These are phyloP conservation scores for Argentina silus DNA, from an alignment of 2,797 vertebrate species.

Conservation along the genomic window DNA sequence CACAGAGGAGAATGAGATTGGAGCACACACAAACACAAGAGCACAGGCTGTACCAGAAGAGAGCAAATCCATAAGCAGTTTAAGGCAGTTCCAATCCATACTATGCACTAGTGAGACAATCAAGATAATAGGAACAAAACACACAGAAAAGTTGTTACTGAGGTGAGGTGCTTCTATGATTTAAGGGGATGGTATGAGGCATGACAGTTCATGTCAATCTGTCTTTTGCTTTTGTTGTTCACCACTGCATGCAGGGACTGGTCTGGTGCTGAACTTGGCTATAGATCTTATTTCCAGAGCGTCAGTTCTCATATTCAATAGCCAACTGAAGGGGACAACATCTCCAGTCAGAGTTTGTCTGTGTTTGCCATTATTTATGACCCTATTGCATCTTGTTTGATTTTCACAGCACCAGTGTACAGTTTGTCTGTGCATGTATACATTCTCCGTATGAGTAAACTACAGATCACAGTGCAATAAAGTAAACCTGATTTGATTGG, in stretches of 20 bases:
- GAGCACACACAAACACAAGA: background rate
- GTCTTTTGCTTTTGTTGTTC: too few relatives aligned
- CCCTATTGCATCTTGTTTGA: background rate
- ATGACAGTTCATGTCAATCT: too few relatives aligned
- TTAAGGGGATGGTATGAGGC: too few relatives aligned
- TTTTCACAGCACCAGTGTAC: background rate
- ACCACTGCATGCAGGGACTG: too few relatives aligned
- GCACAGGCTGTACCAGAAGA: background rate
- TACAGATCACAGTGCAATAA: background rate
- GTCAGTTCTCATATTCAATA: too few relatives aligned
- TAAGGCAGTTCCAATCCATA: background rate
- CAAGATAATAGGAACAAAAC: background rate
- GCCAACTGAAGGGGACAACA: too few relatives aligned
- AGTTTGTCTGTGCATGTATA: background rate
- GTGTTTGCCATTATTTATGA: background rate
- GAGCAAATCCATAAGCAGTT: background rate
- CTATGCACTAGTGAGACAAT: background rate
- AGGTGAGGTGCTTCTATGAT: too few relatives aligned
- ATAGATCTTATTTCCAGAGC: too few relatives aligned
- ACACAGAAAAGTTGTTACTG: too few relatives aligned
- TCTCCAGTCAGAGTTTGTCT: background rate
- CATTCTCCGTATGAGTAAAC: background rate
- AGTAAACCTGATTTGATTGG: background rate
- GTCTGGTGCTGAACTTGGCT: too few relatives aligned
- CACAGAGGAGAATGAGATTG: constrained; percentile 11